Conservation (phyloP, 2,888 invertebrate genomes). For the Gerris lacustris region DNA sequence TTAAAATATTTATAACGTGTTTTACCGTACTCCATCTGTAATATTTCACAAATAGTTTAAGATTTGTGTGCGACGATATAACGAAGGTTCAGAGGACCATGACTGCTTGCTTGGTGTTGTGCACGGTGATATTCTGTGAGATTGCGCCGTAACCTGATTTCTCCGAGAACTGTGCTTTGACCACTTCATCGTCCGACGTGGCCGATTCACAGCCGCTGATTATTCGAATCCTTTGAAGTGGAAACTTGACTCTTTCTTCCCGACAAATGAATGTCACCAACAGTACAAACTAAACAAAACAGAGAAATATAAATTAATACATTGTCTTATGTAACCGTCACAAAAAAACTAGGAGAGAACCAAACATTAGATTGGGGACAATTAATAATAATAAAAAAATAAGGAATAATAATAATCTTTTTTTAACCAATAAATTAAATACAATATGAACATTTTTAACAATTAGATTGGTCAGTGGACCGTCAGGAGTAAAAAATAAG, state of each 20-base stretch:
- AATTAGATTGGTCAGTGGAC: no score
- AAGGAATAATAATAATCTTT: no score
- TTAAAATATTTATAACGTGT: no score
- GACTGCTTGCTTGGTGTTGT: background rate
- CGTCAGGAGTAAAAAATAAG: no score
- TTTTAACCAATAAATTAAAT: no score
- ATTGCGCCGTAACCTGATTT: constrained; percentile 3
- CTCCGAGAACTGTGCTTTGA: background rate
- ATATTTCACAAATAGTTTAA: no score
- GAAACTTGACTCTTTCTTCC: background rate
- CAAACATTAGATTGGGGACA: no score
- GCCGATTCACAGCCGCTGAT: constrained; percentile 16
- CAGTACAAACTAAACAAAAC: background rate
- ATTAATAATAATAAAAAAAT: no score
- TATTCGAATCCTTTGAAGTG: constrained; percentile 15
- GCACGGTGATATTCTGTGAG: background rate
- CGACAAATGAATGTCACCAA: background rate
- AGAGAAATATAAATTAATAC: background rate
- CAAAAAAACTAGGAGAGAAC: background rate
- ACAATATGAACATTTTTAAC: no score
- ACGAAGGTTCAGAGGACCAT: background rate
- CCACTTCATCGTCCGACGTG: constrained; percentile 22
- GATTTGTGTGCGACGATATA: background rate
- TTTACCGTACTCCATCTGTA: no score
- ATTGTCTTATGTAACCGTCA: background rate